Evolutionary conservation across 2,113 vertebrate species (phyloP).

Genomic region (Syrmaticus mikado): DNA sequence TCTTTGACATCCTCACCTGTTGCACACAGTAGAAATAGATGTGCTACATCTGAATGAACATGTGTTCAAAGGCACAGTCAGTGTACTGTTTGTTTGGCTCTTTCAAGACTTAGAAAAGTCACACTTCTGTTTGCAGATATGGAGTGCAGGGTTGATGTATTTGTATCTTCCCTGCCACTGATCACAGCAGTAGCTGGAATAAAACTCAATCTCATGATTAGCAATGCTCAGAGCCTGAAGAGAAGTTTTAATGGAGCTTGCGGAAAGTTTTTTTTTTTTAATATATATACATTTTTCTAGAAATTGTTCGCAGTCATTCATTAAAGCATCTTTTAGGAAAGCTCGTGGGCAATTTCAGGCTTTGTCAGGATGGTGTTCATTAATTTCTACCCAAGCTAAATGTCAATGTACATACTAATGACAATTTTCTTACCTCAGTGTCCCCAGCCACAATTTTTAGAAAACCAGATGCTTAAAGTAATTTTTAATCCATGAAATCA

Average conservation of each 20-base stretch:
- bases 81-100: not conserved
- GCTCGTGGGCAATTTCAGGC: slow-evolving; percentile 17
- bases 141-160: not conserved
- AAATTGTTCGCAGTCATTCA: slow-evolving; percentile 37
- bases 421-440: slow-evolving; percentile 20
- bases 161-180: not conserved
- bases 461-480: not conserved
- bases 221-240: slow-evolving; percentile 23
- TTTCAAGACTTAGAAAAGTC: not conserved
- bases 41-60: not conserved
- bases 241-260: slow-evolving; percentile 40
- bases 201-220: not conserved
- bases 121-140: not conserved
- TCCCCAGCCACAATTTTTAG: not conserved
- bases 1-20: not conserved
- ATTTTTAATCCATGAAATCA: slow-evolving; percentile 27
- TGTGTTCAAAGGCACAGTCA: fast-evolving
- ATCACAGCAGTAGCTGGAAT: not conserved
- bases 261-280: not conserved
- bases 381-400: slow-evolving; percentile 40
- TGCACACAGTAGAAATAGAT: not conserved
- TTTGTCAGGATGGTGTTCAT: slow-evolving; percentile 42
- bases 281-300: not conserved
- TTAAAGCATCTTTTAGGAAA: slow-evolving; percentile 38
- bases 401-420: slow-evolving; percentile 39